Base-by-base conservation (phyloP, 1,140 invertebrate species). In the Prorops nasuta region DNA sequence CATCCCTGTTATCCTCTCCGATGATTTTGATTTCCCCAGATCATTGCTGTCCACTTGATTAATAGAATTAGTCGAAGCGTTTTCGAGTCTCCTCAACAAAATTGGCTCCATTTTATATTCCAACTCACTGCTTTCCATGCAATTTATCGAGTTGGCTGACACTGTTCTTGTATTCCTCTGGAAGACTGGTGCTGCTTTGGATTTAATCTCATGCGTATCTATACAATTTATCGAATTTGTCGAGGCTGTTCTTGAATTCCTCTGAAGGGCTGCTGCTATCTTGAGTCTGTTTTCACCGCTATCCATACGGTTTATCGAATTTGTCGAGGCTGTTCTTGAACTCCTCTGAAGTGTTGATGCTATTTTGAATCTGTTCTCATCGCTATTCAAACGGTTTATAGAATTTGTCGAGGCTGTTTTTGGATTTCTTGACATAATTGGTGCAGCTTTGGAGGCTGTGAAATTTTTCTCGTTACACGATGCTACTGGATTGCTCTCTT, bases 1-100 rank as follows among this genome's bases (percentile, higher is more conserved):
- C 75, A 76, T 78, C 1, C 75, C 74, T 6, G 72, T 76, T 2
- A 76, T 47, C 32, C 72, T 70, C 14, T 65, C 58, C n/a, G n/a
- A n/a, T n/a, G n/a, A n/a, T n/a, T n/a, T n/a, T n/a, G n/a, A n/a
- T n/a, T n/a, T n/a, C n/a, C 48, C 24, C n/a, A n/a, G n/a, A n/a
- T n/a, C n/a, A 1, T 54, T 39, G 9, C 9, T 16, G 12, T 40
- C 35, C 14, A 36, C 42, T 14, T n/a, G n/a, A n/a, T n/a, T n/a
- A n/a, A n/a, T n/a, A n/a, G n/a, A n/a, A n/a, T n/a, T 0, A 20
- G 1, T 54, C 42, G 7, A 22, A 28, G 31, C n/a, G n/a, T n/a
- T n/a, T n/a, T n/a, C n/a, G n/a, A n/a, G n/a, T n/a, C n/a, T n/a
- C n/a, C n/a, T n/a, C n/a, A n/a, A n/a, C n/a, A n/a, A n/a, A n/a